phyloP scores from a whole-genome alignment of 2,888 invertebrate species.

The Eretmocerus hayati region DNA sequence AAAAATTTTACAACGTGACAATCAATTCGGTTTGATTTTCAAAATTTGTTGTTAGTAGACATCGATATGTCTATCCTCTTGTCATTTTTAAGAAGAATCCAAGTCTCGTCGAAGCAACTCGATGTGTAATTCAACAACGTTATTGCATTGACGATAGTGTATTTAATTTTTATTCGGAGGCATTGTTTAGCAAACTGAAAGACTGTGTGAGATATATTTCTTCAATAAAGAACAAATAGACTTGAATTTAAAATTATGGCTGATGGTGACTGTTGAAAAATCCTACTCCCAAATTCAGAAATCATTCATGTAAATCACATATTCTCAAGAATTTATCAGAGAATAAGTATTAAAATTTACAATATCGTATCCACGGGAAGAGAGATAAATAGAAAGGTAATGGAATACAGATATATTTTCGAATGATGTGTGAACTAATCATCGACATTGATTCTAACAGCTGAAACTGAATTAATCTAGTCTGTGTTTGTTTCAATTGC shows the following conservation, averaged over 20 bases:
- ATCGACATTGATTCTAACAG: constrained; percentile 22
- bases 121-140: too few species aligned
- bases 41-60: too few species aligned
- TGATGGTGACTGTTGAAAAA: constrained; percentile 32
- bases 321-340: not conserved
- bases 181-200: constrained; percentile 25
- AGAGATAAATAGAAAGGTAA: constrained; percentile 31
- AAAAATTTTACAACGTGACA: too few species aligned
- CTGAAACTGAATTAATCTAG: constrained; percentile 20
- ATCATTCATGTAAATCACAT: too few species aligned
- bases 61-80: too few species aligned
- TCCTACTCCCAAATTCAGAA: constrained; percentile 4
- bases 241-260: constrained; percentile 30
- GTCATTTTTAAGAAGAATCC: too few species aligned
- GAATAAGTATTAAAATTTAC: not conserved
- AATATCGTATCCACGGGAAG: constrained; percentile 11
- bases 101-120: too few species aligned
- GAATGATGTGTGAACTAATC: constrained; percentile 38
- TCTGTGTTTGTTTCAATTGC: constrained; percentile 24
- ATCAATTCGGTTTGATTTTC: too few species aligned
- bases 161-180: constrained; percentile 18
- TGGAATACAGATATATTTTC: constrained; percentile 29
- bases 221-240: constrained; percentile 34
- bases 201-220: constrained; percentile 38
- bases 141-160: not conserved